phyloP scores from a whole-genome alignment of 2,113 vertebrate genomes.

The Tragulus kanchil region DNA sequence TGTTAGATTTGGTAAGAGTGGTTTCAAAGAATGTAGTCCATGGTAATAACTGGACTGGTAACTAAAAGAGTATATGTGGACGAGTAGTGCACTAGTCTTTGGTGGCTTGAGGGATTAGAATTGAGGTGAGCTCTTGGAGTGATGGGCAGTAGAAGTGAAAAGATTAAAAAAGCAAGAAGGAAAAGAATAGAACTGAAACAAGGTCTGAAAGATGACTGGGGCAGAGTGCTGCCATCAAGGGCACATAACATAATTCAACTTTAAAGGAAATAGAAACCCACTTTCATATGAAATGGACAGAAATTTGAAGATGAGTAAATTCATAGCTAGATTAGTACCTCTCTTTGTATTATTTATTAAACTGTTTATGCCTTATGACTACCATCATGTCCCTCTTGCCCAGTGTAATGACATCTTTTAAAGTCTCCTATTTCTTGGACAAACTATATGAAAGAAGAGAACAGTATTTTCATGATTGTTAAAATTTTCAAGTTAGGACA shows the following conservation, averaged over 20 bases:
- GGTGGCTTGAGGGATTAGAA: neutral
- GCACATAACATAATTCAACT: neutral
- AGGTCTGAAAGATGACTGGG: neutral
- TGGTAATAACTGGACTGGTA: neutral
- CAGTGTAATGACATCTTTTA: neutral
- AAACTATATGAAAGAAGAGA: neutral
- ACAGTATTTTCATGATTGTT: neutral
- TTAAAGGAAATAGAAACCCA: neutral
- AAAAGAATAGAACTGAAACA: neutral
- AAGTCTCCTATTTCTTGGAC: neutral
- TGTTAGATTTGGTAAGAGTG: neutral
- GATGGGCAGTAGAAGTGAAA: neutral
- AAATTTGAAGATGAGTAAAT: neutral
- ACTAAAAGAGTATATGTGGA: neutral
- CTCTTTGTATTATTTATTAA: neutral
- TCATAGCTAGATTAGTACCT: neutral
- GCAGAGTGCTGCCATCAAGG: neutral
- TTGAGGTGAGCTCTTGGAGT: neutral
- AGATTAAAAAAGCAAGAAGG: neutral
- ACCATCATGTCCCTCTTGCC: neutral
- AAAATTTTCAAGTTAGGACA: neutral
- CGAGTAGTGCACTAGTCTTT: neutral
- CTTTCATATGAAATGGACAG: neutral
- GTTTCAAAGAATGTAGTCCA: neutral
- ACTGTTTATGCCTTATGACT: neutral